Percentiles rank a stretch among this genome's conserved stretches.
Conservation (phyloP, 2,888 invertebrate species). For the Lordiphosa fenestrarum region DNA sequence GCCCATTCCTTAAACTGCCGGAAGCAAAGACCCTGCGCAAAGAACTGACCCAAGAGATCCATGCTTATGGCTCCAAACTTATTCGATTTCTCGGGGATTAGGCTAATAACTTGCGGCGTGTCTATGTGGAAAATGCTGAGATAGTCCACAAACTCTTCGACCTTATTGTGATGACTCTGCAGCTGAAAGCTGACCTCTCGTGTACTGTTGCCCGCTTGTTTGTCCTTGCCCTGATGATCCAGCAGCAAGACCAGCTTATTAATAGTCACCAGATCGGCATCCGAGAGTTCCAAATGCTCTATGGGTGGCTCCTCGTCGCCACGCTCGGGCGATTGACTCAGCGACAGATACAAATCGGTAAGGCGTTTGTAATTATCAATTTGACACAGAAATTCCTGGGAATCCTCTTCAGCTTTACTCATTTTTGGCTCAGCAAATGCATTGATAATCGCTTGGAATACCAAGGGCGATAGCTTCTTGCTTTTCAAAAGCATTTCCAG, state of each 20-base stretch:
- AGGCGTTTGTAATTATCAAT: constrained; percentile 70
- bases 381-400: constrained; percentile 73
- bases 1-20: constrained; percentile 77
- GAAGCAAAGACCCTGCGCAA: constrained; percentile 78
- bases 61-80: constrained; percentile 72
- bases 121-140: constrained; percentile 74
- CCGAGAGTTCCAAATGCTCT: constrained; percentile 60
- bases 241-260: constrained; percentile 84
- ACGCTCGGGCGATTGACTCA: constrained; percentile 49
- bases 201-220: constrained; percentile 45
- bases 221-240: constrained; percentile 41
- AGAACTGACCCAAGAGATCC: constrained; percentile 70
- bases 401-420: constrained; percentile 17
- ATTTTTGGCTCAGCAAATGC: constrained; percentile 62
- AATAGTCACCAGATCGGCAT: constrained; percentile 82
- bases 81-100: constrained; percentile 75
- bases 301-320: constrained; percentile 40
- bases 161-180: constrained; percentile 75
- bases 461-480: constrained; percentile 84
- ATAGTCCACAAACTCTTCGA: constrained; percentile 83
- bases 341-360: constrained; percentile 75
- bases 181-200: constrained; percentile 83
- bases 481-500: constrained; percentile 86
- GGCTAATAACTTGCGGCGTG: constrained; percentile 71
- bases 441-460: constrained; percentile 82